Evolutionary conservation across 1,140 invertebrate genomes (phyloP).

Genomic region (Vanessa atalanta): DNA sequence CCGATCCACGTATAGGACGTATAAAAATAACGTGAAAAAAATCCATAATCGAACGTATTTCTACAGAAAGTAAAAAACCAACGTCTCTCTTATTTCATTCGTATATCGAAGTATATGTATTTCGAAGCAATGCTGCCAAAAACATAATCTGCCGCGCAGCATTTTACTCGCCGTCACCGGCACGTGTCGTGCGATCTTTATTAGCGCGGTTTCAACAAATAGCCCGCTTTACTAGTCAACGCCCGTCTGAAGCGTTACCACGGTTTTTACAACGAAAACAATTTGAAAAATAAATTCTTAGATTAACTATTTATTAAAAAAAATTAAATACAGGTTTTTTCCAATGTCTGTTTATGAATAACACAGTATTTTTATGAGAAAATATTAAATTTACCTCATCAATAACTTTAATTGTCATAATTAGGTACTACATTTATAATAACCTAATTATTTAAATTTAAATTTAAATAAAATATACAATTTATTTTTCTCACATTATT

Average conservation of each 20-base stretch:
- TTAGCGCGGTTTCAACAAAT: slow-evolving; percentile 62
- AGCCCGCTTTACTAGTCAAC: slow-evolving; percentile 41
- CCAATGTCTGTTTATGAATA: no score
- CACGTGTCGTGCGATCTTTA: slow-evolving; percentile 59
- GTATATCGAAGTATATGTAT: not conserved
- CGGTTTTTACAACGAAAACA: not conserved
- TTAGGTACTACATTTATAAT: not conserved
- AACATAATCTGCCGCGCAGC: slow-evolving; percentile 30
- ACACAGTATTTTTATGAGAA: not conserved
- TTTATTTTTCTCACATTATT: no score
- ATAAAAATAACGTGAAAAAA: not conserved
- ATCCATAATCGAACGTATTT: not conserved
- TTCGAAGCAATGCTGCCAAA: slow-evolving; percentile 11
- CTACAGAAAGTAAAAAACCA: not conserved
- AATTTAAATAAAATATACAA: no score
- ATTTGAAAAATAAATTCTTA: no score
- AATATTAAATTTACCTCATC: not conserved
- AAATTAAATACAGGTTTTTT: no score
- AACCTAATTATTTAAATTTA: no score
- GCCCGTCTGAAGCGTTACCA: slow-evolving; percentile 32
- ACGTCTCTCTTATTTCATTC: not conserved
- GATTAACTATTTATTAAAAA: no score
- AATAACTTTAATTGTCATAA: not conserved
- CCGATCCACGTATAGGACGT: no score
- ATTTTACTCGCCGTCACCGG: slow-evolving; percentile 44